These are phyloP conservation scores for Engraulis encrasicolus DNA, from an alignment of 2,113 vertebrate species.

Conservation along the genomic window DNA sequence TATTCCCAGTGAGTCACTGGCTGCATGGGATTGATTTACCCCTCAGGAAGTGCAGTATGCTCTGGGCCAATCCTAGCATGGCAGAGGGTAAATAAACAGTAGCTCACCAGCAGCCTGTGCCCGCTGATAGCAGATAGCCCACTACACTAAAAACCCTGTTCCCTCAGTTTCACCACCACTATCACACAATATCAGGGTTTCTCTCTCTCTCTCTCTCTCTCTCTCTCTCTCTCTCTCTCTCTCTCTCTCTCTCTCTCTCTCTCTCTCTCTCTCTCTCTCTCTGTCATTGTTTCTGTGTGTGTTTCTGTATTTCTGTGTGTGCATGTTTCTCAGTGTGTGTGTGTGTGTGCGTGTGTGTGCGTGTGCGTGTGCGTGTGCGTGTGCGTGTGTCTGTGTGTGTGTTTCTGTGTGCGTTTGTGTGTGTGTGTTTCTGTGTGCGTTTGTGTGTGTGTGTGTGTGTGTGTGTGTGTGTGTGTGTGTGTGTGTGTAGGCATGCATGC, in stretches of 20 bases:
- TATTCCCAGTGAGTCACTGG: slow-evolving; percentile 12
- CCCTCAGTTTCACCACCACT: not conserved
- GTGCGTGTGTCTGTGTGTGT: not conserved
- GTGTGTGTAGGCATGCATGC: not conserved
- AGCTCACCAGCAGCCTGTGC: not conserved
- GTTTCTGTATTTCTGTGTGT: too few relatives aligned
- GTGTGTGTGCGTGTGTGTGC: not conserved
- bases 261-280: too few relatives aligned
- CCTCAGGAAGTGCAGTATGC: slow-evolving; percentile 60
- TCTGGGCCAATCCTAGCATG: slow-evolving; percentile 58
- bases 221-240: too few relatives aligned
- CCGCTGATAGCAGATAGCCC: slow-evolving; percentile 41
- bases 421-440: not conserved
- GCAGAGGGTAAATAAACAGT: slow-evolving; percentile 67
- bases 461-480: not conserved
- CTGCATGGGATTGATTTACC: slow-evolving; percentile 61
- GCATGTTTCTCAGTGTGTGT: not conserved
- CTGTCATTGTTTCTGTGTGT: too few relatives aligned
- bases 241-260: too few relatives aligned
- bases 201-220: too few relatives aligned
- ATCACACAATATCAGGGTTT: not conserved
- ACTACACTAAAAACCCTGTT: slow-evolving; percentile 30
- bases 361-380: not conserved
- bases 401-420: too few relatives aligned
- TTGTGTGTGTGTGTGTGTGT: not conserved